Evolutionary conservation across 1,140 invertebrate species (phyloP), one percentile per base, ranked within the genome.

Genomic region (Ctenoplectra terminalis): DNA sequence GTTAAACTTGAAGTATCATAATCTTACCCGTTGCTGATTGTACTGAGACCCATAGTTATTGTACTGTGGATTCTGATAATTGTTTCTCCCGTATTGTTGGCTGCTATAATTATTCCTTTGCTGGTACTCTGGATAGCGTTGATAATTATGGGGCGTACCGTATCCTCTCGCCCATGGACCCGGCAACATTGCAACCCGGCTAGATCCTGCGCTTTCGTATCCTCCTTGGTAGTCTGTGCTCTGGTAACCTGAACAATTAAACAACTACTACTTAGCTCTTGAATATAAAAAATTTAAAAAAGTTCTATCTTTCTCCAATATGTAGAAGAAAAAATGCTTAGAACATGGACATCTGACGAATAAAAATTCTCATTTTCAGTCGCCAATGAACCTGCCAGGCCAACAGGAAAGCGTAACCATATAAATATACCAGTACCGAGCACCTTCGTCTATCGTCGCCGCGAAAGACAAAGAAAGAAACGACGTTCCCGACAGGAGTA

Each of bases 181-280:
- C 0, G 76, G 56, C n/a, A 26, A 26, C 40, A 13, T 29, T 0
- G 4, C 9, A 7, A 23, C 20, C 17, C 76, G 77, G 56, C 63
- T 87, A 20, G 84, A 79, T 5, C 81, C 50, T 0, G 77, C 66
- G 17, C 58, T 91, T 23, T 78, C 85, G 81, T 90, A 87, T 46
- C 84, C 82, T n/a, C 83, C n/a, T 46, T 89, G 89, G 31, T 91
- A 90, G 6, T 76, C 26, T 0, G 86, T 85, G 75, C 87, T 91
- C 29, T 88, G 91, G 75, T 91, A 92, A 26, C 89, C 91, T 92
- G 82, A 89, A 81, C 56, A 82, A 46, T 64, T 40, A 56, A 74
- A 79, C 15, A 80, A 29, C 20, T 20, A 0, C 13, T 26, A 4
- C 20, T 70, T 26, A 40, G 17, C 17, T 43, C 9, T 6, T 40